Evolutionary conservation across 2,888 invertebrate genomes (phyloP).

Genomic region (Diarsia dahlii): DNA sequence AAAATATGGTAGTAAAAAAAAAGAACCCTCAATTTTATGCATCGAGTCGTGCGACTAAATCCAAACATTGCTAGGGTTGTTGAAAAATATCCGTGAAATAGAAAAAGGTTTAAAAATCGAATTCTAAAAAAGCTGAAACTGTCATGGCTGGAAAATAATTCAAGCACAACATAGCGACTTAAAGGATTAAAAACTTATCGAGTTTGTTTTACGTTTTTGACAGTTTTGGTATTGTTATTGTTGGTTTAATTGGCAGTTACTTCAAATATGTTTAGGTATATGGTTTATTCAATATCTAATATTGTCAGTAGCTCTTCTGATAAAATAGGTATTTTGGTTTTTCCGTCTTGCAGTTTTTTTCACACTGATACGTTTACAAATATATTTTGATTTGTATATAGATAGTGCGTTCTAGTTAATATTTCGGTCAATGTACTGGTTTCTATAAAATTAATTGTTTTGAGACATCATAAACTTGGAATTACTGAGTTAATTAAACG

Average conservation of each 20-base stretch:
- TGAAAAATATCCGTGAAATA: background rate
- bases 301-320: background rate
- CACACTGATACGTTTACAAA: background rate
- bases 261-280: background rate
- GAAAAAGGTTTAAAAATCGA: background rate
- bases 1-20: background rate
- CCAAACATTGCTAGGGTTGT: background rate
- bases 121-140: background rate
- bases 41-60: background rate
- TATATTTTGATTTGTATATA: background rate
- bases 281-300: background rate
- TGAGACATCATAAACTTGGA: background rate
- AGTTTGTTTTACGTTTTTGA: background rate
- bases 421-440: background rate
- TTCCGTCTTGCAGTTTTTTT: background rate
- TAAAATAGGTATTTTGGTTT: background rate
- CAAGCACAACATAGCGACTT: constrained; percentile 1
- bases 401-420: background rate
- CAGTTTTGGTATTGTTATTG: background rate
- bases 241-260: background rate
- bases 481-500: background rate
- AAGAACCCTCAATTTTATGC: background rate
- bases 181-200: background rate
- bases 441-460: background rate
- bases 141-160: background rate